Conservation (phyloP, 1,140 invertebrate genomes). For the Eriosoma lanigerum region DNA sequence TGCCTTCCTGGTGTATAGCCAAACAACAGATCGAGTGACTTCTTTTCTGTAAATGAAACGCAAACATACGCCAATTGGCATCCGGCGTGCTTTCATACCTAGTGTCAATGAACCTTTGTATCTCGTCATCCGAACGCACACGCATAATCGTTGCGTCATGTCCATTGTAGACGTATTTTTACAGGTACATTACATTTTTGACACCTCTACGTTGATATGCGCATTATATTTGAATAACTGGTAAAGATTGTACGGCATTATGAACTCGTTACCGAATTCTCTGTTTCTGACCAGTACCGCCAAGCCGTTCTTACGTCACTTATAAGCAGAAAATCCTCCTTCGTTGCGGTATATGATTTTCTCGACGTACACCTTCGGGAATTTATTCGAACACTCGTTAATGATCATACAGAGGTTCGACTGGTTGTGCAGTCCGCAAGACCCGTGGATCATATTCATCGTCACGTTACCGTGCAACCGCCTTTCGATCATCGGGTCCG, state of each 20-base stretch:
- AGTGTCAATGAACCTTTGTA: slow-evolving; percentile 54
- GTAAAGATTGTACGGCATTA: slow-evolving; percentile 58
- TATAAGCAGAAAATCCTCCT: slow-evolving; percentile 59
- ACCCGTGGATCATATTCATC: slow-evolving; percentile 62
- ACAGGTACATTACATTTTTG: slow-evolving; percentile 58
- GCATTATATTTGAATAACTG: slow-evolving; percentile 56
- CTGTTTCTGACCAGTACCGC: background rate
- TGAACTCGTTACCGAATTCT: slow-evolving; percentile 57
- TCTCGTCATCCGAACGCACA: background rate
- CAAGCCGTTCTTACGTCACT: slow-evolving; percentile 53
- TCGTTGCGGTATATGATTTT: slow-evolving; percentile 57
- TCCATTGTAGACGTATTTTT: slow-evolving; percentile 60
- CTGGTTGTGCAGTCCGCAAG: slow-evolving; percentile 56
- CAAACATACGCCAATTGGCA: slow-evolving; percentile 59
- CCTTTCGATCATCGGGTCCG: slow-evolving; percentile 58
- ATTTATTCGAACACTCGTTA: slow-evolving; percentile 58
- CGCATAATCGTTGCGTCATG: slow-evolving; percentile 34
- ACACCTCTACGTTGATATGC: slow-evolving; percentile 58
- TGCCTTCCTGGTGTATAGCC: slow-evolving; percentile 55
- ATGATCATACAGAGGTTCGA: slow-evolving; percentile 58
- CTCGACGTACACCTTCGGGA: slow-evolving; percentile 56
- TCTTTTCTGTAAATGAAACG: slow-evolving; percentile 57
- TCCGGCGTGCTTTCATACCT: slow-evolving; percentile 59
- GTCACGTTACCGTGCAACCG: slow-evolving; percentile 58
- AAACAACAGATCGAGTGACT: slow-evolving; percentile 57